Conservation (phyloP, 2,888 invertebrate species). For the Disparrhopalites patrizii region DNA sequence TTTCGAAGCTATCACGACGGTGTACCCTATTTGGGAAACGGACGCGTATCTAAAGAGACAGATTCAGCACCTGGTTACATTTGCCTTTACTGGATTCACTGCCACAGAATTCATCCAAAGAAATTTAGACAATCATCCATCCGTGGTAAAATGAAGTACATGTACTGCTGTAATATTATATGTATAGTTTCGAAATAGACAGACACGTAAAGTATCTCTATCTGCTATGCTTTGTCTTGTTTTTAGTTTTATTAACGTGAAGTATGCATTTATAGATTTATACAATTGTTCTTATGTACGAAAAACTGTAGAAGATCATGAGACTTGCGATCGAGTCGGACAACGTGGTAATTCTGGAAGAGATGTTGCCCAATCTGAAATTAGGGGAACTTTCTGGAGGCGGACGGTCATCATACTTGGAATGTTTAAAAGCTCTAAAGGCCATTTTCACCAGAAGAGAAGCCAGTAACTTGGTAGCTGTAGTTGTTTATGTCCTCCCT, state of each 20-base stretch:
- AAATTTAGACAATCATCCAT: slow-evolving; percentile 29
- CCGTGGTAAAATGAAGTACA: slow-evolving; percentile 11
- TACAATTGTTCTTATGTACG: slow-evolving; percentile 6
- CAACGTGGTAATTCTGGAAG: slow-evolving; percentile 8
- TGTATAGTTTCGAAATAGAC: not conserved
- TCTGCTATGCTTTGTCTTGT: not conserved
- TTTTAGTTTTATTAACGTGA: not conserved
- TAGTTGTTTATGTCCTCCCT: not conserved
- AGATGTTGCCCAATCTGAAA: slow-evolving; percentile 26
- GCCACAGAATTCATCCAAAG: not conserved
- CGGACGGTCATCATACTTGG: slow-evolving; percentile 13
- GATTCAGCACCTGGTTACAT: slow-evolving; percentile 21
- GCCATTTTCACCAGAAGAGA: not conserved
- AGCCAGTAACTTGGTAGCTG: not conserved
- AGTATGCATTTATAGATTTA: not conserved
- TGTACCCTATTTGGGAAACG: slow-evolving; percentile 4
- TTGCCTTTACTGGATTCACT: slow-evolving; percentile 27
- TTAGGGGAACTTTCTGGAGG: too few species aligned
- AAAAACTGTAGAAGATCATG: slow-evolving; percentile 35
- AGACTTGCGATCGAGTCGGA: slow-evolving; percentile 16
- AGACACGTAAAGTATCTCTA: not conserved
- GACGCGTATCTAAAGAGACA: slow-evolving; percentile 33
- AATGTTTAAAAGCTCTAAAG: too few species aligned
- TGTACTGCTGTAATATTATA: not conserved
- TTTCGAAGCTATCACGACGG: slow-evolving; percentile 22